These are phyloP conservation scores for Noctua pronuba DNA, from an alignment of 2,888 invertebrate species.

Conservation along the genomic window DNA sequence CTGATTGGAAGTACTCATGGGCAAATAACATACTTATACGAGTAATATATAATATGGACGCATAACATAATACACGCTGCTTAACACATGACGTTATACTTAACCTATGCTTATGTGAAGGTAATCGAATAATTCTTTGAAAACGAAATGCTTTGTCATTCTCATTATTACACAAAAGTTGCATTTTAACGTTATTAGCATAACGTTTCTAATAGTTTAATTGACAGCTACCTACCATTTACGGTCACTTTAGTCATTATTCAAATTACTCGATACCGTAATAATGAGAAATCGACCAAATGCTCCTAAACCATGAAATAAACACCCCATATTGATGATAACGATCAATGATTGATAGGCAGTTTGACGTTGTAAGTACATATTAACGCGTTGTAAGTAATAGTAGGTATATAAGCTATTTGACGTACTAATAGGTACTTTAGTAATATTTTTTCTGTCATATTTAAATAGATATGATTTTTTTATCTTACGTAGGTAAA, in stretches of 20 bases:
- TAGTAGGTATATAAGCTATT: background rate
- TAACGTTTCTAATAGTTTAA: background rate
- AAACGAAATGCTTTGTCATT: background rate
- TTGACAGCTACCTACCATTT: background rate
- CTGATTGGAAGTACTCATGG: background rate
- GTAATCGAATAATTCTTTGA: background rate
- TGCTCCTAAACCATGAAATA: constrained; percentile 33
- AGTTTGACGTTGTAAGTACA: background rate
- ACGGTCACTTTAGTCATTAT: constrained; percentile 16
- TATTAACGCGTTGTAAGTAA: too few relatives aligned
- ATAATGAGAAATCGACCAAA: constrained; percentile 53
- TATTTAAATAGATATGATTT: too few relatives aligned
- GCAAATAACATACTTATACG: background rate
- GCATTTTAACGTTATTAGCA: background rate
- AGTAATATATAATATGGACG: too few relatives aligned
- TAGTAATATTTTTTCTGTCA: background rate
- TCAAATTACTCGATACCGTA: constrained; percentile 28
- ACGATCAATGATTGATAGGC: background rate
- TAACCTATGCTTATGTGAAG: too few relatives aligned
- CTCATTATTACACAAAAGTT: background rate
- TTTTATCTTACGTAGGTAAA: too few relatives aligned
- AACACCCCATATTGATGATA: constrained; percentile 24
- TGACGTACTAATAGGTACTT: background rate
- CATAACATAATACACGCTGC: too few relatives aligned
- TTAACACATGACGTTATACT: too few relatives aligned